Base-by-base conservation (phyloP, 2,797 vertebrate genomes). In the Scomberomorus guttatus region DNA sequence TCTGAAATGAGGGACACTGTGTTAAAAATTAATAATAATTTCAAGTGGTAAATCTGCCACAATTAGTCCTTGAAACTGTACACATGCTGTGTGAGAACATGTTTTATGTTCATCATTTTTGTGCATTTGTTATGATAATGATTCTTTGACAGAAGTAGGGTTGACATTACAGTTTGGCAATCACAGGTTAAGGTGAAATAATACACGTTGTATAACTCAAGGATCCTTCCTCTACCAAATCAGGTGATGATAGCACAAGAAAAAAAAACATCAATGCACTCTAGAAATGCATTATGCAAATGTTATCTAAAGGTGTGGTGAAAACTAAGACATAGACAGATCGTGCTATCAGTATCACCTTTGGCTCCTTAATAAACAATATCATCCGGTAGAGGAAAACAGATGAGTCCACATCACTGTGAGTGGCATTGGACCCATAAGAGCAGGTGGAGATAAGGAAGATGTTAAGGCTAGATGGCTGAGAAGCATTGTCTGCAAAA, bases 371-470 rank as follows among this genome's bases (percentile, higher is more conserved):
- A 2, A 48, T 63, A 67, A 87, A 82, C 69, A 83, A 64, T 78
- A 86, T 87, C 66, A 69, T 75, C 48, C 27, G 46, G 63, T 63
- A 60, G 54, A 75, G 63, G 48, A 75, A 79, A 91, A 89, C 82
- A 84, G 90, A 92, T 54, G 80, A 81, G 79, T 73, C 56, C 17
- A 48, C 80, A 75, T 85, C 75, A 84, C 42, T 67, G 78, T 81
- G 46, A 24, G 80, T 50, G 71, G 71, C 80, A 74, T 50, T 22
- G 59, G 66, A 65, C 75, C 68, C 71, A 22, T 44, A 55, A 72
- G 78, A 90, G 81, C 73, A 54, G 80, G 77, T 69, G 73, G 79
- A 77, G 83, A 90, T 91, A 85, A 91, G 84, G 75, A 72, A 65
- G 42, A 70, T 67, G 79, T 67, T 81, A 70, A 79, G 56, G 50